Conservation (phyloP, 2,888 invertebrate genomes). For the Stenoptilia bipunctidactyla region DNA sequence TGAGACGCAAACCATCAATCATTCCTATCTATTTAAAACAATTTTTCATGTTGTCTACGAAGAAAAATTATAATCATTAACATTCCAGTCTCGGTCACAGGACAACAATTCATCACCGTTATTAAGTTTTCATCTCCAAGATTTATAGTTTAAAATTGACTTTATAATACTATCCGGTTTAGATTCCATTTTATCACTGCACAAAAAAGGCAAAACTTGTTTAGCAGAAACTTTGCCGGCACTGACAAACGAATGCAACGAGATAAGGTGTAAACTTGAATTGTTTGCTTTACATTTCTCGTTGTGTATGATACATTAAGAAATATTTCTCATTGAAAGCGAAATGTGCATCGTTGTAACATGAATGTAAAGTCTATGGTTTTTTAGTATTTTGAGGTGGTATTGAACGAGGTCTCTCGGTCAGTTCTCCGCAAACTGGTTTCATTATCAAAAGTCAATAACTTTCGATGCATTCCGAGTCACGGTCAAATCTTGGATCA, state of each 20-base stretch:
- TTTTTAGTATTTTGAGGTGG: constrained; percentile 25
- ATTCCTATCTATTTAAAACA: too few species aligned
- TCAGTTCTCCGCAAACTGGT: constrained; percentile 62
- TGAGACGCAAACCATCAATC: too few species aligned
- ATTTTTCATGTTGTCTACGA: too few species aligned
- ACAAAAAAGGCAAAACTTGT: constrained; percentile 1
- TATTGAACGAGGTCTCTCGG: constrained; percentile 64
- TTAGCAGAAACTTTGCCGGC: background rate
- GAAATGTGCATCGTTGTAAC: constrained; percentile 17
- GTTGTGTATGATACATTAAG: background rate
- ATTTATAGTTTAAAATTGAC: background rate
- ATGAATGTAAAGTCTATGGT: constrained; percentile 22
- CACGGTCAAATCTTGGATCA: constrained; percentile 52
- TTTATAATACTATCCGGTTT: background rate
- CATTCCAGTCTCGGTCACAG: too few species aligned
- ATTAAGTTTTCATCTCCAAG: too few species aligned
- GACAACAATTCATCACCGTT: too few species aligned
- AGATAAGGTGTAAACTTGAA: background rate
- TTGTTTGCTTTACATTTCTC: constrained; percentile 1
- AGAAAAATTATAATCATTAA: too few species aligned
- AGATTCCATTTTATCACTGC: background rate
- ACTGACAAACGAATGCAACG: background rate
- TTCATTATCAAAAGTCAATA: constrained; percentile 72
- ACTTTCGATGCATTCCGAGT: constrained; percentile 66
- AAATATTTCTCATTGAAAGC: too few species aligned